Evolutionary conservation across 1,140 invertebrate species (phyloP), one percentile per base, ranked within the genome.

Genomic region (Cecropterus lyciades): DNA sequence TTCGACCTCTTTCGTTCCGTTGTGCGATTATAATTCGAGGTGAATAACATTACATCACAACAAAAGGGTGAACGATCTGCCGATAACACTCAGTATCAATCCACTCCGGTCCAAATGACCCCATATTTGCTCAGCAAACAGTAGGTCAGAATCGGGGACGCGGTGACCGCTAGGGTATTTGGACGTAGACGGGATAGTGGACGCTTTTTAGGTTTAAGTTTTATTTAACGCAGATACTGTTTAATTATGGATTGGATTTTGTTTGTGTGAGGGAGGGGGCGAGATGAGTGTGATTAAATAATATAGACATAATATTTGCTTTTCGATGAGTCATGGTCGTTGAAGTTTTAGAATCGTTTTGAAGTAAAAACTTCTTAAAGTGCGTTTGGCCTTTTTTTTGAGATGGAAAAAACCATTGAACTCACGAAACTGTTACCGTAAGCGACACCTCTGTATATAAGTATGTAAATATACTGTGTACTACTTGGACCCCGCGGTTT

Each of bases 61-160:
- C 37, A 40, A 3, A 40, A n/a, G n/a, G 37, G 45, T 16, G 15
- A 48, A 48, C 16, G 15, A 10, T 48, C 15, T 48, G 9, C 16
- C 11, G 16, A 48, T 48, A 17, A 48, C 15, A n/a, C 8, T 46
- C 15, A 48, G 15, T 15, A 15, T 16, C 16, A 48, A 4, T 17
- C 15, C 9, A 17, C 14, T 9, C 16, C 4, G 10, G 60, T 51
- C 33, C 24, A 52, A 42, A 53, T 8, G 14, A 20, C 43, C 11
- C 37, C 37, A 51, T 64, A 45, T 65, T 65, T 66, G 45, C 27
- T 66, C 37, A 42, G 7, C 27, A 30, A 30, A 30, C 27, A 30
- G 27, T 30, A 30, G 27, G 27, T 30, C 27, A 30, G 27, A 30
- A 5, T 20, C 20, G 40, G 10, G 42, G 42, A 8, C 48, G 48